A percentile compares a stretch with the other conserved stretches of the same genome.
phyloP scores from a whole-genome alignment of 2,888 invertebrate species.

The Pardosa pseudoannulata region DNA sequence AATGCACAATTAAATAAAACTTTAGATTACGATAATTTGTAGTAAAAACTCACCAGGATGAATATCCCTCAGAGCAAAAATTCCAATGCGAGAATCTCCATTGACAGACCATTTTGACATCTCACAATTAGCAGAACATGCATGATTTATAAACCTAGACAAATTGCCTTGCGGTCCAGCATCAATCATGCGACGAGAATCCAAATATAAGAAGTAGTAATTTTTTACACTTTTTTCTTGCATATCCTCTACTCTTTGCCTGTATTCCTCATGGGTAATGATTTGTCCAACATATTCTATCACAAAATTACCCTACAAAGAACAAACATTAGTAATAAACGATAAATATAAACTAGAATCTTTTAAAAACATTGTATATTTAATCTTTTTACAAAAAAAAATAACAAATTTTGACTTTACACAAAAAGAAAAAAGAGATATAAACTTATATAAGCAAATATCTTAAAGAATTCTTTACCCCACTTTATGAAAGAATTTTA shows the following conservation, averaged over 20 bases:
- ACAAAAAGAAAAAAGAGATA: too few relatives aligned
- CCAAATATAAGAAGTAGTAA: constrained; percentile 95
- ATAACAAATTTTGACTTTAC: too few relatives aligned
- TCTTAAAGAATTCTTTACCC: too few relatives aligned
- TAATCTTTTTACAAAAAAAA: too few relatives aligned
- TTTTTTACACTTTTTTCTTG: constrained; percentile 91
- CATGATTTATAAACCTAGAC: constrained; percentile 92
- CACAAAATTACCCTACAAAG: constrained; percentile 89
- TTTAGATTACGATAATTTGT: too few relatives aligned
- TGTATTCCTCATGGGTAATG: constrained; percentile 92
- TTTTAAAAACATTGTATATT: too few relatives aligned
- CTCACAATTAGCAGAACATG: constrained; percentile 95
- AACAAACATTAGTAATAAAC: too few relatives aligned
- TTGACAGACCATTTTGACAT: constrained; percentile 98
- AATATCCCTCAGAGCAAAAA: constrained; percentile 90
- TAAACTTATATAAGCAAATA: too few relatives aligned
- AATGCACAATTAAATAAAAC: too few relatives aligned
- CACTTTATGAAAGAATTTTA: too few relatives aligned
- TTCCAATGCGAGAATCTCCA: constrained; percentile 91
- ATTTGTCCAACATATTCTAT: constrained; percentile 98
- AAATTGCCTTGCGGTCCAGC: constrained; percentile 96
- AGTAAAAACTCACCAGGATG: constrained; percentile 80
- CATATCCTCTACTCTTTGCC: constrained; percentile 86
- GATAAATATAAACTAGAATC: neutral
- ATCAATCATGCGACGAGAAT: constrained; percentile 93